phyloP scores from a whole-genome alignment of 2,797 vertebrate genomes.

The Bradypodion pumilum region DNA sequence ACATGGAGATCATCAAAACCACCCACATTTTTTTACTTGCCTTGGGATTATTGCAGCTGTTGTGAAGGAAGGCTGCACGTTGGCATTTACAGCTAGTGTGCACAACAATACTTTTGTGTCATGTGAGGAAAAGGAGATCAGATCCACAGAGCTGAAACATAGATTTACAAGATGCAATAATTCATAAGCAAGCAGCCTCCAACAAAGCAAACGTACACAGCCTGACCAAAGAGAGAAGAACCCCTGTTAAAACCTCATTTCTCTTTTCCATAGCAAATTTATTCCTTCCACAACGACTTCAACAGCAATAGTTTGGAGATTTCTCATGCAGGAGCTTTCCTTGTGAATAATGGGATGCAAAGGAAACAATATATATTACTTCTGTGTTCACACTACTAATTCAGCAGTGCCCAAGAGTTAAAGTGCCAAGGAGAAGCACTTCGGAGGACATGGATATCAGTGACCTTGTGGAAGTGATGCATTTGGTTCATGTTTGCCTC shows the following conservation, averaged over 20 bases:
- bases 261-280: constrained; percentile 54
- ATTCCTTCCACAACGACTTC: constrained; percentile 63
- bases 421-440: constrained; percentile 42
- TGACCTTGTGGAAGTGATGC: background rate
- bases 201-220: constrained; percentile 17
- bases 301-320: constrained; percentile 61
- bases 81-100: background rate
- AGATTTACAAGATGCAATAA: background rate
- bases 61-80: background rate
- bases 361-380: constrained; percentile 59
- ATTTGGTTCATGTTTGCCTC: background rate
- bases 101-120: background rate
- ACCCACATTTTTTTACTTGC: background rate
- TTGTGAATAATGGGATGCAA: constrained; percentile 69
- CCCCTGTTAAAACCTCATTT: constrained; percentile 57
- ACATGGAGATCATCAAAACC: background rate
- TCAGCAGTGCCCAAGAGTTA: constrained; percentile 40
- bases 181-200: background rate
- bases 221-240: constrained; percentile 49
- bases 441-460: constrained; percentile 46
- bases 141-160: background rate
- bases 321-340: constrained; percentile 54
- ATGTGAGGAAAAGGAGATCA: background rate
- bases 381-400: constrained; percentile 56
- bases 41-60: no score